Conservation (phyloP, 37 sponge, comb jelly and placozoan genomes). For the Tethya wilhelma region DNA sequence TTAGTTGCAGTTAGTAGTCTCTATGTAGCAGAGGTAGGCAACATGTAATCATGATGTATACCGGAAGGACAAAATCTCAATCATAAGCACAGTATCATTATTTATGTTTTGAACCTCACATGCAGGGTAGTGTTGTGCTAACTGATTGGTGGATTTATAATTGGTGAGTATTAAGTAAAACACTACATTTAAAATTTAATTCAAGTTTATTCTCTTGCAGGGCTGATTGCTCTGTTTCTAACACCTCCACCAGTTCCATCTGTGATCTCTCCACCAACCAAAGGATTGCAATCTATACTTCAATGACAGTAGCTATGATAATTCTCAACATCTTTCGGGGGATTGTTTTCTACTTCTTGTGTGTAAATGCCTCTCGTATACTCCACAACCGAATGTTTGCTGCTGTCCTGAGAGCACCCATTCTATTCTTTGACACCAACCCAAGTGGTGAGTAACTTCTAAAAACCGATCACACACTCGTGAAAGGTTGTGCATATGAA, state of each 20-base stretch:
- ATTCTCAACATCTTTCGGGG: constrained; percentile 34
- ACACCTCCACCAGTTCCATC: background rate
- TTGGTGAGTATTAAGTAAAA: constrained; percentile 60
- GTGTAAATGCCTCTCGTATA: constrained; percentile 35
- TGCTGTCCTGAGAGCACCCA: constrained; percentile 53
- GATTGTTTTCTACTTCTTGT: constrained; percentile 33
- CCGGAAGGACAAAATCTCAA: too few relatives aligned
- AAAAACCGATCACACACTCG: too few relatives aligned
- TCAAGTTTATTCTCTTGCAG: constrained; percentile 9
- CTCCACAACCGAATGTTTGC: constrained; percentile 67
- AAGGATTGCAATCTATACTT: constrained; percentile 53
- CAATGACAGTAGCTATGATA: constrained; percentile 5
- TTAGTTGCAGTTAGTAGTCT: constrained; percentile 22
- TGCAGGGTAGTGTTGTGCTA: constrained; percentile 43
- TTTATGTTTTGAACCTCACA: background rate
- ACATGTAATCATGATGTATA: too few relatives aligned
- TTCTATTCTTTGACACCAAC: constrained; percentile 81
- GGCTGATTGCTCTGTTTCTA: constrained; percentile 43
- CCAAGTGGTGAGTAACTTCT: constrained; percentile 76
- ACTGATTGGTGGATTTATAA: constrained; percentile 79
- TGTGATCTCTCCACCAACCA: constrained; percentile 23
- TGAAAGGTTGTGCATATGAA: too few relatives aligned
- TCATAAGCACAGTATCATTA: too few relatives aligned
- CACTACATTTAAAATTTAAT: background rate
- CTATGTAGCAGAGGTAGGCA: constrained; percentile 10